A percentile compares a stretch with the other conserved stretches of the same genome.
Conservation (phyloP, 2,797 vertebrate genomes). For the Sus cebifrons region DNA sequence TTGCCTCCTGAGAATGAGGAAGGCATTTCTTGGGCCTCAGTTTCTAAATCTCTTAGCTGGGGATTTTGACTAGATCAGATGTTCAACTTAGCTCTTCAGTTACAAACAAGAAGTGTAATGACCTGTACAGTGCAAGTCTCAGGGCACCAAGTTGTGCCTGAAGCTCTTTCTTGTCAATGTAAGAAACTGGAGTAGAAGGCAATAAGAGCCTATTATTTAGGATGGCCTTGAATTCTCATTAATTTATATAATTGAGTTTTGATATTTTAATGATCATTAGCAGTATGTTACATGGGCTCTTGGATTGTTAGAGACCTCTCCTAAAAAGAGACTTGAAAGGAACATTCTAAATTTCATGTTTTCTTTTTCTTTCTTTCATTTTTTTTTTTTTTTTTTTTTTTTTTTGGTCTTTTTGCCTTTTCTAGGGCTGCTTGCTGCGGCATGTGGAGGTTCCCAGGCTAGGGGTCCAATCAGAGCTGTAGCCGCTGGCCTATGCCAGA, state of each 20-base stretch:
- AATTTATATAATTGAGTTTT: constrained; percentile 5
- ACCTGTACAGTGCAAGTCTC: background rate
- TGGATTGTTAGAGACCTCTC: background rate
- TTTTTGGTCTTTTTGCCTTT: too few species aligned
- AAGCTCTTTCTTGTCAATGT: background rate
- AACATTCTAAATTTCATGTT: background rate
- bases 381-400: too few species aligned
- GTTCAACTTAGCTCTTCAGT: background rate
- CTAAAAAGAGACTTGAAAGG: background rate
- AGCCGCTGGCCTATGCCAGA: too few species aligned
- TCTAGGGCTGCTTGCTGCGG: too few species aligned
- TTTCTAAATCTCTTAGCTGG: constrained; percentile 37
- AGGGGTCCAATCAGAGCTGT: too few species aligned
- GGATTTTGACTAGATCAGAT: background rate
- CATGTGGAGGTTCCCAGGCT: too few species aligned
- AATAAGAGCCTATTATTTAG: background rate
- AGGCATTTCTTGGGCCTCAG: background rate
- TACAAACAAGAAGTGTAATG: background rate
- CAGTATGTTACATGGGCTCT: background rate
- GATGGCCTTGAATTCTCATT: background rate
- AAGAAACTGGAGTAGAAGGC: background rate
- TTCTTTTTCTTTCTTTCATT: background rate
- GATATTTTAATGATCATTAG: background rate
- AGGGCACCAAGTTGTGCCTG: background rate
- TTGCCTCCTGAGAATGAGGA: background rate